Base-by-base conservation (phyloP, 1,140 invertebrate genomes). In the Drosophila nannoptera region DNA sequence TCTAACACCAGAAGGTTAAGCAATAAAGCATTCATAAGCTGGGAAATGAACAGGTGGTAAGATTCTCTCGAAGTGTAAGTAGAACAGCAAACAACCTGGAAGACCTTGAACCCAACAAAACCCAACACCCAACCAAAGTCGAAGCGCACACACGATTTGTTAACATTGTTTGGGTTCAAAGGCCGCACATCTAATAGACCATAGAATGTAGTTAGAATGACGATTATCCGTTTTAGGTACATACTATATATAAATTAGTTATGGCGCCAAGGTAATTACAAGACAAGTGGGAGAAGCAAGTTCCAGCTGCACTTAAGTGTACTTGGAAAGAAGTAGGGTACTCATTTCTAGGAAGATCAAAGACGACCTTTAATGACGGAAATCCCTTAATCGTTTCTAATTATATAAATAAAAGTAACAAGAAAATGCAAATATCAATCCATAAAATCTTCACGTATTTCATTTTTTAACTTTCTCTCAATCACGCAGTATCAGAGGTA, bases 31-130 rank as follows among this genome's bases (percentile, higher is more conserved):
- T 83, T 76, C 48, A 84, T 62, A 45, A 50, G 56, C 62, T 43
- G 73, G 80, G 74, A 83, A 35, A 66, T 62, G 55, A 84, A 65
- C 80, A 83, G 80, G 73, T 83, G 78, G 54, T 56, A 56, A 48
- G 42, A 53, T 14, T 22, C 22, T 22, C 22, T 22, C 22, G 22
- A 63, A 64, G 29, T 49, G 69, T 62, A 62, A 66, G 40, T 69
- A 56, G 70, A 76, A 72, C 45, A 65, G 48, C 70, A 67, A 11
- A 29, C 52, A 22, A 40, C 16, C 63, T 48, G n/a, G 12, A 67
- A 73, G 80, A 59, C 80, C 80, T 83, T 83, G 80, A 83, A 69
- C 80, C 59, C 36, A 8, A 43, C 16, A 4, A 4, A 42, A 12
- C 32, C 16, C 14, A 16, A 12, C 12, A 16, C 29, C 31, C 40